Conservation (phyloP, 1,140 invertebrate genomes). For the Rhynchophorus ferrugineus region DNA sequence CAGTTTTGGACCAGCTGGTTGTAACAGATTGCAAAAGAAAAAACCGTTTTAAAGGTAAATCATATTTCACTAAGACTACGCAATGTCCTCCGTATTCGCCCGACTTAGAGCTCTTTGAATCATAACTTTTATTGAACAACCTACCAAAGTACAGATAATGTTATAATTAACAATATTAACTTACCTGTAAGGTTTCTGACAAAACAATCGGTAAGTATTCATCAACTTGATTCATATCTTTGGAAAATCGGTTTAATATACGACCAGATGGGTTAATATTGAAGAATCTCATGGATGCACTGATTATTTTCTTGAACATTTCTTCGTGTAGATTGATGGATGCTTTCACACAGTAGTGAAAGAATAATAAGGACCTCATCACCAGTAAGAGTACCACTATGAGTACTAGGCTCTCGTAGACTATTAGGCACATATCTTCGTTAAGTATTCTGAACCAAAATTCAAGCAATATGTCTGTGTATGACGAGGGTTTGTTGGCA, state of each 20-base stretch:
- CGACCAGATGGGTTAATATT: constrained; percentile 71
- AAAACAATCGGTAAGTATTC: constrained; percentile 65
- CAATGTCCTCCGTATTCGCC: too few relatives aligned
- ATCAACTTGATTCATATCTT: constrained; percentile 69
- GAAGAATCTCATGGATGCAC: constrained; percentile 68
- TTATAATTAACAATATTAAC: background rate
- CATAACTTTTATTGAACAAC: too few relatives aligned
- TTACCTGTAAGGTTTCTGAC: constrained; percentile 61
- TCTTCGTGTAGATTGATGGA: constrained; percentile 70
- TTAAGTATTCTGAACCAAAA: too few relatives aligned
- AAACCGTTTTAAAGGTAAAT: too few relatives aligned
- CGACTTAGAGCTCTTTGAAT: too few relatives aligned
- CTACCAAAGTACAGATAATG: too few relatives aligned
- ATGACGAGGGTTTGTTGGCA: too few relatives aligned
- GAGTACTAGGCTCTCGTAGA: constrained; percentile 39
- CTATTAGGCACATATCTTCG: too few relatives aligned
- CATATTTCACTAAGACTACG: too few relatives aligned
- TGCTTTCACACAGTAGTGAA: constrained; percentile 65
- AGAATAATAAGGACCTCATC: constrained; percentile 57
- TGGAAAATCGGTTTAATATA: constrained; percentile 64
- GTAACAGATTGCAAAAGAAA: too few relatives aligned
- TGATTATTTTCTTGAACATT: constrained; percentile 54
- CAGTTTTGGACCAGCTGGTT: too few relatives aligned
- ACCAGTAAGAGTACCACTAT: constrained; percentile 38
- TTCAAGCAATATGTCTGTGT: too few relatives aligned